These are phyloP conservation scores for Tenodera sinensis DNA, from an alignment of 2,888 invertebrate species.

Conservation along the genomic window DNA sequence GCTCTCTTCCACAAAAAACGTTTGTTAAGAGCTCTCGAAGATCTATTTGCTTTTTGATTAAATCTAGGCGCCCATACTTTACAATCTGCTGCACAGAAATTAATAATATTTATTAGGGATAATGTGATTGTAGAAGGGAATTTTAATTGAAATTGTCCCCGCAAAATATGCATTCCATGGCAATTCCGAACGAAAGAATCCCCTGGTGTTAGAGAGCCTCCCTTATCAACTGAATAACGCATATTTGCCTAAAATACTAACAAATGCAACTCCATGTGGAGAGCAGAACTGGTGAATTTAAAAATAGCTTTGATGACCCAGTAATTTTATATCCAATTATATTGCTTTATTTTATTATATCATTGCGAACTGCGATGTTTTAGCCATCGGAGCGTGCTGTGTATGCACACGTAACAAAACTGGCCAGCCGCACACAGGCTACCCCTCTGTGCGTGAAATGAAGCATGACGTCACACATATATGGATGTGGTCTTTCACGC, in stretches of 20 bases:
- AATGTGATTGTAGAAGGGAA: no score
- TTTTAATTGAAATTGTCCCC: no score
- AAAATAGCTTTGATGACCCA: not conserved
- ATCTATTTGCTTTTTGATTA: no score
- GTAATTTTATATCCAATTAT: conserved; percentile 3
- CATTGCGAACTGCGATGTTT: not conserved
- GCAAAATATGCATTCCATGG: no score
- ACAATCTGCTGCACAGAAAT: no score
- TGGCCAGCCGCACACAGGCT: not conserved
- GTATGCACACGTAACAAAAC: not conserved
- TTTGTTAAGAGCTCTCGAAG: no score
- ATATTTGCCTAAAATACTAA: not conserved
- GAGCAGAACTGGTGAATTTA: not conserved
- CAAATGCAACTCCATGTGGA: not conserved
- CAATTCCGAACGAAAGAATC: no score
- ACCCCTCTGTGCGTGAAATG: not conserved
- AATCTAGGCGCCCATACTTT: no score
- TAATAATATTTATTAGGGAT: no score
- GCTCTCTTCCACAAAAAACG: no score
- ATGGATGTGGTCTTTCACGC: conserved; percentile 4
- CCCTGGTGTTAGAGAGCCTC: no score
- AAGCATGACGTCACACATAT: conserved; percentile 9
- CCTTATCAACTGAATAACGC: not conserved
- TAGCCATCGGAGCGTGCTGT: not conserved
- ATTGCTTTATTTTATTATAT: not conserved